Conservation (phyloP, 92 coral and sea anemone species). For the Actinostola sp. region DNA sequence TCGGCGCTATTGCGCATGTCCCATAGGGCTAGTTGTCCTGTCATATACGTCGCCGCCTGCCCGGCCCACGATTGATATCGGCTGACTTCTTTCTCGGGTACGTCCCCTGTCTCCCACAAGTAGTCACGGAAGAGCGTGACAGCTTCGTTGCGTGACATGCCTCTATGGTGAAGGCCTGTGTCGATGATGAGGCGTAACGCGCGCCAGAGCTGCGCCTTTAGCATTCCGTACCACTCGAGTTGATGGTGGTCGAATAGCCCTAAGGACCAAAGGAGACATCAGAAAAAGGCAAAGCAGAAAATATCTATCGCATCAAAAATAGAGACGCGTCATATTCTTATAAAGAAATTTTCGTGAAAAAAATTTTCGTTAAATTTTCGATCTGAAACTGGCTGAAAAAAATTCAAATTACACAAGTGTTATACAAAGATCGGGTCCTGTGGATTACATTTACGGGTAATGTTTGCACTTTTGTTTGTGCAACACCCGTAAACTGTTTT, state of each 20-base stretch:
- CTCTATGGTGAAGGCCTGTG: conserved; percentile 60
- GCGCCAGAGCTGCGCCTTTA: conserved; percentile 73
- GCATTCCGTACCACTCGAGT: conserved; percentile 61
- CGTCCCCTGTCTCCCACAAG: conserved; percentile 65
- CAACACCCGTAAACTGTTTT: no score
- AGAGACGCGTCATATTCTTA: no score
- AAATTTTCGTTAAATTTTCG: no score
- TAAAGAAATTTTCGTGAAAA: no score
- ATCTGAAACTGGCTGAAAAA: no score
- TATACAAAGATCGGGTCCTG: no score
- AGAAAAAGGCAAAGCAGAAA: no score
- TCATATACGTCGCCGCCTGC: conserved; percentile 70
- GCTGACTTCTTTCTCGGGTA: conserved; percentile 44
- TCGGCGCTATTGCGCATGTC: conserved; percentile 58
- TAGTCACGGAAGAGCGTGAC: conserved; percentile 46
- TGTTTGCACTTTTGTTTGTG: no score
- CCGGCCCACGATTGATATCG: conserved; percentile 79
- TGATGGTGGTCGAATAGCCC: conserved; percentile 56
- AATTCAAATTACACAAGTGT: no score
- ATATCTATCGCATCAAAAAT: no score
- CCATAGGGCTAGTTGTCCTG: conserved; percentile 65
- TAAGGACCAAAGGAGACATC: background rate
- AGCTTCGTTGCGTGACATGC: conserved; percentile 70
- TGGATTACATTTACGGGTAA: no score
- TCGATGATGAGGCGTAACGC: conserved; percentile 69